These are phyloP conservation scores for Tribolium castaneum DNA, from an alignment of 1,140 invertebrate species.

Conservation along the genomic window DNA sequence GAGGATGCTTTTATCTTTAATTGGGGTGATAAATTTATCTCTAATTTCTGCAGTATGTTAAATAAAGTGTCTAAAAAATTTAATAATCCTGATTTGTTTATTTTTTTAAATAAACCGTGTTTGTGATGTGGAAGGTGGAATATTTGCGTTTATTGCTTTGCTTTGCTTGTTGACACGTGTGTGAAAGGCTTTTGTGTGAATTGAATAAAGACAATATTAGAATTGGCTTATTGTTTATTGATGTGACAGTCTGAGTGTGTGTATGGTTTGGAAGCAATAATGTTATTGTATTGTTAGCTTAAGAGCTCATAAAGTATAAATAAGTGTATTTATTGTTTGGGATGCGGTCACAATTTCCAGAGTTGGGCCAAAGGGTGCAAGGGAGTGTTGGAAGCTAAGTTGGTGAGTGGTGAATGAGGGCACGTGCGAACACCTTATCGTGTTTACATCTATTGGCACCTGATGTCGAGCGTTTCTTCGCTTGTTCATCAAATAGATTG, in stretches of 20 bases:
- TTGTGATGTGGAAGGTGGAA: too few species aligned
- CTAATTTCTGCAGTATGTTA: too few species aligned
- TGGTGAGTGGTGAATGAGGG: slow-evolving; percentile 36
- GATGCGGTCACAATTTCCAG: slow-evolving; percentile 11
- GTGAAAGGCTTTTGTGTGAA: too few species aligned
- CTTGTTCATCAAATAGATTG: slow-evolving; percentile 32
- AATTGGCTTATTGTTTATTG: neutral
- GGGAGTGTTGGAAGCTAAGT: slow-evolving; percentile 8
- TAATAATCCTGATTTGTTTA: too few species aligned
- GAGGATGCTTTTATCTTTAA: too few species aligned
- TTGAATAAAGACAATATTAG: neutral
- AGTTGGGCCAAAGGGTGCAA: slow-evolving; percentile 16
- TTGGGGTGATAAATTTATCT: too few species aligned
- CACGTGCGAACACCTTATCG: slow-evolving; percentile 42
- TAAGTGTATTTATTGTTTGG: slow-evolving; percentile 6
- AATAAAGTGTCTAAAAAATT: too few species aligned
- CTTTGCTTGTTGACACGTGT: too few species aligned
- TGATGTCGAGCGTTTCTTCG: slow-evolving; percentile 38
- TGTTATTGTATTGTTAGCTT: neutral
- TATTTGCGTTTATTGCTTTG: too few species aligned
- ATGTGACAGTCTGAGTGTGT: neutral
- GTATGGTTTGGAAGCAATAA: neutral
- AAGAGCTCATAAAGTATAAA: slow-evolving; percentile 1
- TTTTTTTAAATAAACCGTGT: too few species aligned
- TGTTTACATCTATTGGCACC: slow-evolving; percentile 36